These are phyloP conservation scores for Sarcoramphus papa DNA, from an alignment of 2,797 vertebrate species.

Conservation along the genomic window DNA sequence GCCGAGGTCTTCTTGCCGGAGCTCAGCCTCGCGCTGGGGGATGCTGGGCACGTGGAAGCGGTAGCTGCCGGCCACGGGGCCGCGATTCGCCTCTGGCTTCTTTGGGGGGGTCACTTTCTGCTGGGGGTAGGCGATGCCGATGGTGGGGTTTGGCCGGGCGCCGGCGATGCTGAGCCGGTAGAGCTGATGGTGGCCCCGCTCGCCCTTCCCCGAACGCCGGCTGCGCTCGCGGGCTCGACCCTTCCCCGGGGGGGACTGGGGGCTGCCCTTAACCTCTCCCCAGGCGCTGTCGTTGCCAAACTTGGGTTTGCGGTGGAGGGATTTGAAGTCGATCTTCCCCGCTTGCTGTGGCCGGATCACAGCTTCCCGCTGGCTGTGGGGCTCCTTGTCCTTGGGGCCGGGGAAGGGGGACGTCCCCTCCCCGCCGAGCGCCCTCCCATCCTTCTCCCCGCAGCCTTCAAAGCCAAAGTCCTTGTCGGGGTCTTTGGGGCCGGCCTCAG, in stretches of 20 bases:
- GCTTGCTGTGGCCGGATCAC: constrained; percentile 86
- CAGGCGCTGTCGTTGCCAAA: constrained; percentile 79
- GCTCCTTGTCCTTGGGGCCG: constrained; percentile 79
- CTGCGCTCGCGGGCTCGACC: constrained; percentile 78
- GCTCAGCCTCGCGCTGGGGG: constrained; percentile 80
- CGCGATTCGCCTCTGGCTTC: constrained; percentile 76
- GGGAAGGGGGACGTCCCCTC: constrained; percentile 43
- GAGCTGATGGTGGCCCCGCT: constrained; percentile 85
- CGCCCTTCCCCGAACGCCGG: constrained; percentile 79
- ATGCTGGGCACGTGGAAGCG: constrained; percentile 83
- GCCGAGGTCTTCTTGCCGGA: constrained; percentile 81
- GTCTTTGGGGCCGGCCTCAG: constrained; percentile 78
- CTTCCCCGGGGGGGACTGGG: constrained; percentile 81
- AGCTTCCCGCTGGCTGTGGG: constrained; percentile 87
- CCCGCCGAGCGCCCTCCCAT: constrained; percentile 70
- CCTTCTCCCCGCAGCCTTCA: constrained; percentile 79
- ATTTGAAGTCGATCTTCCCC: constrained; percentile 87
- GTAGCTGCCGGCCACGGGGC: constrained; percentile 78
- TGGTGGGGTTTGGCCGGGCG: constrained; percentile 82
- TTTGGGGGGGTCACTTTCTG: constrained; percentile 84
- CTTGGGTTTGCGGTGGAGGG: constrained; percentile 80
- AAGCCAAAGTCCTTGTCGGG: constrained; percentile 77
- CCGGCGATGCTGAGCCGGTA: constrained; percentile 85
- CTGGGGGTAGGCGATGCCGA: constrained; percentile 88
- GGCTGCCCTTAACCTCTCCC: constrained; percentile 79